Evolutionary conservation across 2,888 invertebrate genomes (phyloP), one percentile per base, ranked within the genome.

Genomic region (Alitta virens): DNA sequence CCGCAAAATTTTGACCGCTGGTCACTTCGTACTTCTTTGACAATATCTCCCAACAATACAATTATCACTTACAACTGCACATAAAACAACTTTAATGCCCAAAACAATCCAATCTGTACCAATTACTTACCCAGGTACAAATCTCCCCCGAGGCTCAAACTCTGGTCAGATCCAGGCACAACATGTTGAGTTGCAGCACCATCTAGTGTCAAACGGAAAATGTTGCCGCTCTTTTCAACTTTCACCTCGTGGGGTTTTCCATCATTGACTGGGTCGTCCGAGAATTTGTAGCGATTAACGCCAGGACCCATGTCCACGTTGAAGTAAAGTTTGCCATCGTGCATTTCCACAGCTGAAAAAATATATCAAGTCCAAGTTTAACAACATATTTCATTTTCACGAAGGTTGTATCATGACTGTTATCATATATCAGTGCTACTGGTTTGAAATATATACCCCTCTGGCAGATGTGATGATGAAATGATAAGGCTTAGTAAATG

Each of bases 261-360:
- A 54, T 79, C 77, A 46, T 75, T 72, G 33, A 38, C 49, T 1
- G 61, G 33, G 18, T 40, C 7, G 9, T 59, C 59, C 12, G 51
- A 50, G 24, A 59, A 59, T 1, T 27, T 27, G 42, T 12, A 51
- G 14, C 59, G 50, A 18, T 42, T 68, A 0, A 71, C 68, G 9
- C 70, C 69, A 2, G 62, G 60, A 0, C 78, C 79, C 24, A 76
- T 67, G 63, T 79, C 70, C 56, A 75, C 69, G 14, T 80, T 74
- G 40, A 76, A 71, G 64, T 76, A 78, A 7, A 78, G 70, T 23
- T 71, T 70, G 1, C 78, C 79, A 60, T 80, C 80, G 63, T 69
- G 75, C 33, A 80, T 63, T 64, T 81, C 81, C 14, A 79, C 53
- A 3, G 74, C 77, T 33, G 33, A 33, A 33, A 33, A 7, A 33